phyloP scores from a whole-genome alignment of 2,797 vertebrate genomes.

The Gadopsis marmoratus region DNA sequence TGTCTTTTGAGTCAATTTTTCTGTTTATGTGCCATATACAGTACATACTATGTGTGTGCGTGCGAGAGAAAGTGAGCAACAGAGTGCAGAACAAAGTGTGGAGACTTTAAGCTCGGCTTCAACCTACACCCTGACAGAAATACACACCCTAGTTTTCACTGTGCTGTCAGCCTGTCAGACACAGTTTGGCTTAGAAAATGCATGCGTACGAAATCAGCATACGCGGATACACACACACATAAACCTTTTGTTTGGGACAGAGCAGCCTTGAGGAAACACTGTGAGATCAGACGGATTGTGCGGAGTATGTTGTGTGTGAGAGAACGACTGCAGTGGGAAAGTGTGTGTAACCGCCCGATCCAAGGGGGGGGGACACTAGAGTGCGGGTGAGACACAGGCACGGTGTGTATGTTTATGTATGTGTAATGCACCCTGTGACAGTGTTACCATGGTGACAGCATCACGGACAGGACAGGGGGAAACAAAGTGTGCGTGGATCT shows the following conservation, averaged over 20 bases:
- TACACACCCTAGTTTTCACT: conserved; percentile 34
- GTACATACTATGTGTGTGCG: background rate
- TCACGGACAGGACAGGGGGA: background rate
- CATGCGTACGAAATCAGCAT: background rate
- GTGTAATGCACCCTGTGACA: background rate
- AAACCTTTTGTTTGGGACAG: conserved; percentile 36
- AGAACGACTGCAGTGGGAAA: background rate
- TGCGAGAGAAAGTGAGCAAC: background rate
- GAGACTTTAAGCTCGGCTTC: conserved; percentile 18
- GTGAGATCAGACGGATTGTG: conserved; percentile 32
- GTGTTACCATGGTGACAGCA: conserved; percentile 30
- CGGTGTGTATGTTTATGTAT: conserved; percentile 6
- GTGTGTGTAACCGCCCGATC: background rate
- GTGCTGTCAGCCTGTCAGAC: conserved; percentile 53
- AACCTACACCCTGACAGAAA: conserved; percentile 43
- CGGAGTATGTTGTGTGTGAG: background rate
- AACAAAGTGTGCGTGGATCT: background rate
- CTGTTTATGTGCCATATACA: background rate
- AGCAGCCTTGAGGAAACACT: conserved; percentile 1
- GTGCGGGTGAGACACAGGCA: background rate
- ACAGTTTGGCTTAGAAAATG: conserved; percentile 17
- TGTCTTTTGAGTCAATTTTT: conserved; percentile 34
- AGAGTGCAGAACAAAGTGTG: conserved; percentile 7
- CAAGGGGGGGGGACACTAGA: too few relatives aligned
- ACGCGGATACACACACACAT: background rate